Base-by-base conservation (phyloP, 2,797 vertebrate species). In the Erethizon dorsatum region DNA sequence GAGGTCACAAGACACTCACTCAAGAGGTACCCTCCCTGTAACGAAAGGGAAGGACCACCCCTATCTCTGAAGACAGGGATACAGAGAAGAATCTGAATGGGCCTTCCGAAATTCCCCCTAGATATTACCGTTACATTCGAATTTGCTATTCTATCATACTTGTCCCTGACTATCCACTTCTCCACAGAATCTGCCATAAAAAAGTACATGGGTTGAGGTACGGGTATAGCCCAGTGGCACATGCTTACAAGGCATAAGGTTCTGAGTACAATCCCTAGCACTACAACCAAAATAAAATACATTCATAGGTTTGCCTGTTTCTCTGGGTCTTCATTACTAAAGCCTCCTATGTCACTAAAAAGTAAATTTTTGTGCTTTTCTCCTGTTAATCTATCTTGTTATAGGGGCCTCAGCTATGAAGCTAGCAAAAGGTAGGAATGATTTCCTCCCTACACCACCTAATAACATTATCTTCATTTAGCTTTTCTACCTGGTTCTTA, bases 401-500 rank as follows among this genome's bases (percentile, higher is more conserved):
- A 92, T 10, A 65, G 28, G 20, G 9, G 20, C 8, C 37, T 78
- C n/a, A n/a, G 59, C 57, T 54, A 41, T 65, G n/a, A 84, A 77
- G 15, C n/a, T 92, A 52, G 15, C 22, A 6, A n/a, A 37, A 20
- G 14, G 28, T 50, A 75, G 59, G 80, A 83, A n/a, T 41, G 18
- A 54, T 41, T 85, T 65, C 33, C 31, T 69, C 18, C 61, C 50
- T 82, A 33, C 1, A 56, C 3, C 59, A 67, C n/a, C 57, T 84
- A 83, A 83, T n/a, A 91, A 73, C n/a, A 83, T 78, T 85, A 75
- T 59, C 24, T 91, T 75, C 65, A 52, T 92, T 82, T 83, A 59
- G 2, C 7, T 85, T 94, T 92, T 80, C 47, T 87, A 65, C 61
- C 37, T 41, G 15, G 31, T 83, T 17, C 28, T 63, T 89, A 95